Base-by-base conservation (phyloP, 2,888 invertebrate genomes). In the Cryptocephalus primarius region DNA sequence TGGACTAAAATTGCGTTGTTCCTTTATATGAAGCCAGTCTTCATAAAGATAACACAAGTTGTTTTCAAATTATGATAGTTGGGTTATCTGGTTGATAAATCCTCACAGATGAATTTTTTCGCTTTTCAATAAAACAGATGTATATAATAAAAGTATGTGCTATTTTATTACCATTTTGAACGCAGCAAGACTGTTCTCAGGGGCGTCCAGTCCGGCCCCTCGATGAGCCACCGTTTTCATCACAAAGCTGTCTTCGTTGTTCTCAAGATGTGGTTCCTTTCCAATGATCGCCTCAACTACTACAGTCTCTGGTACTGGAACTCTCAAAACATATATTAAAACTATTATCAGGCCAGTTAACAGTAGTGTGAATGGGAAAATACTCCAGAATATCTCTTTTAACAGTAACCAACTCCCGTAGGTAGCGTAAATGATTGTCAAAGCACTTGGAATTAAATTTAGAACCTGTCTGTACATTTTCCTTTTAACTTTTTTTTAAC, bases 131-230 rank as follows among this genome's bases (percentile, higher is more conserved):
- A n/a, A n/a, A n/a, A n/a, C n/a, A n/a, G n/a, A n/a, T n/a, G n/a
- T n/a, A n/a, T n/a, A n/a, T n/a, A n/a, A n/a, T n/a, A n/a, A n/a
- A n/a, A n/a, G n/a, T n/a, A n/a, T n/a, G n/a, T n/a, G n/a, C n/a
- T n/a, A n/a, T n/a, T n/a, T n/a, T n/a, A n/a, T 49, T 65, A 83
- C 83, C 68, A 79, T 75, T 71, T 77, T 76, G 57, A 88, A 80
- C 1, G 88, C 87, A 45, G 76, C 75, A 52, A 88, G 63, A 52
- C 83, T 87, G 66, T 88, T 88, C 69, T 88, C 88, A 0, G 88
- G 88, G 4, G 83, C 87, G 69, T 88, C 87, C 39, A 82, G 69
- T 1, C 78, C 80, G 9, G 82, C 85, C 4, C 85, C 88, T 61
- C 88, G 75, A 60, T 88, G 88, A 1, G 84, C 87, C 47, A 85